Evolutionary conservation across 2,888 invertebrate species (phyloP).

Genomic region (Noctua pronuba): DNA sequence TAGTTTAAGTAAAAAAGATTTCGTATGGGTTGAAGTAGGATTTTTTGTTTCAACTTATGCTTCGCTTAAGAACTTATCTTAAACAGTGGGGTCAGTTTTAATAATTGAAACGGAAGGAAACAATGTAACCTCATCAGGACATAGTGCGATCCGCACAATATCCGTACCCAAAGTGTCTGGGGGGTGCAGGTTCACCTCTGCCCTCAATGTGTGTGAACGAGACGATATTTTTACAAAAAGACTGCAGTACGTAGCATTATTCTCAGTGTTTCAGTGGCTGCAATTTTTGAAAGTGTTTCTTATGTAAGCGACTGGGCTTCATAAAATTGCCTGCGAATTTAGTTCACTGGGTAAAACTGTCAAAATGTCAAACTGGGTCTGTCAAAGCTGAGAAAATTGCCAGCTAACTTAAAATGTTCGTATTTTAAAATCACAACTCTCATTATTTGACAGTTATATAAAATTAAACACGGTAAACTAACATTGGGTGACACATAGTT

Average conservation of each 20-base stretch:
- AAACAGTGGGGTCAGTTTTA: conserved; percentile 27
- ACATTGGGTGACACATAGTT: not conserved
- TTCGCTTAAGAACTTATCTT: not conserved
- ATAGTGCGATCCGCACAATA: conserved; percentile 48
- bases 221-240: conserved; percentile 53
- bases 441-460: not conserved
- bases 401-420: not conserved
- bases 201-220: conserved; percentile 5
- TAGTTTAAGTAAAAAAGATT: not conserved
- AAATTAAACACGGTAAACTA: not conserved
- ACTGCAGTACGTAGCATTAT: conserved; percentile 46
- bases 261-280: conserved; percentile 53
- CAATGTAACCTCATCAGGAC: conserved; percentile 65
- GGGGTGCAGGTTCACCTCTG: not conserved
- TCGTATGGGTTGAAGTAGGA: not conserved
- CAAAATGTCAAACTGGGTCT: too few species aligned
- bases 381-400: not conserved
- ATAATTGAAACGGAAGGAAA: conserved; percentile 58
- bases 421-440: not conserved
- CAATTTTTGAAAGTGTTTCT: conserved; percentile 35
- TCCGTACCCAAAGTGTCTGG: conserved; percentile 39
- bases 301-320: not conserved
- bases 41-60: not conserved
- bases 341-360: not conserved
- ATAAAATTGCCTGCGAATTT: not conserved